Conservation (phyloP, 2,797 vertebrate species). For the Mus caroli region DNA sequence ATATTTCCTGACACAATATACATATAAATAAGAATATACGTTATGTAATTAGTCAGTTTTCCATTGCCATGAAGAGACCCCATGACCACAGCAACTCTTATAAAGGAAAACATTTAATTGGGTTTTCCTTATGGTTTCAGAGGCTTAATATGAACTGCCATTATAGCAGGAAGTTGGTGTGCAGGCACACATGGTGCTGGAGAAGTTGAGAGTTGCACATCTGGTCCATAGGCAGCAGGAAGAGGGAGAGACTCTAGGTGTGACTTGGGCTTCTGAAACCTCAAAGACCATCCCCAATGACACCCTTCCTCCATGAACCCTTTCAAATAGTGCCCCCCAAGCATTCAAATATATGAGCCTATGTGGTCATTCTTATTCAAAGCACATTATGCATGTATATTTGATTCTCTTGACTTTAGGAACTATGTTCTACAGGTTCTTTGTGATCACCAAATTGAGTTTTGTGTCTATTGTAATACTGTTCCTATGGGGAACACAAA, state of each 20-base stretch:
- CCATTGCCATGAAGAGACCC: too few relatives aligned
- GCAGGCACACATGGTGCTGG: background rate
- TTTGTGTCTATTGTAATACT: background rate
- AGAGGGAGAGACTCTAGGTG: background rate
- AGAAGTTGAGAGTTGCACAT: background rate
- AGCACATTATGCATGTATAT: too few relatives aligned
- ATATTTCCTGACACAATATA: background rate
- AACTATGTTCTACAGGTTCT: background rate
- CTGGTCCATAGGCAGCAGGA: background rate
- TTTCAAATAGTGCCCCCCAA: background rate
- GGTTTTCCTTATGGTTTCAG: background rate
- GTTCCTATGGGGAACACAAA: background rate
- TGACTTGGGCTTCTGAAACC: background rate
- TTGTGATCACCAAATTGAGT: background rate
- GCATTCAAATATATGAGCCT: background rate
- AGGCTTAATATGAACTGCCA: background rate
- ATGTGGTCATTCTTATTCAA: background rate
- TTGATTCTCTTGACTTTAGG: background rate
- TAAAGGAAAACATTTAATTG: background rate
- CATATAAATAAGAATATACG: background rate
- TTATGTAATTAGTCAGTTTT: background rate
- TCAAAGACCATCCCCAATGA: background rate
- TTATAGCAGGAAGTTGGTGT: background rate
- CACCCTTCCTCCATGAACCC: background rate
- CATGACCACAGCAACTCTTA: background rate